A percentile compares a stretch with the other conserved stretches of the same genome.
phyloP scores from a whole-genome alignment of 2,113 vertebrate species.

The Paedocypris sp. region DNA sequence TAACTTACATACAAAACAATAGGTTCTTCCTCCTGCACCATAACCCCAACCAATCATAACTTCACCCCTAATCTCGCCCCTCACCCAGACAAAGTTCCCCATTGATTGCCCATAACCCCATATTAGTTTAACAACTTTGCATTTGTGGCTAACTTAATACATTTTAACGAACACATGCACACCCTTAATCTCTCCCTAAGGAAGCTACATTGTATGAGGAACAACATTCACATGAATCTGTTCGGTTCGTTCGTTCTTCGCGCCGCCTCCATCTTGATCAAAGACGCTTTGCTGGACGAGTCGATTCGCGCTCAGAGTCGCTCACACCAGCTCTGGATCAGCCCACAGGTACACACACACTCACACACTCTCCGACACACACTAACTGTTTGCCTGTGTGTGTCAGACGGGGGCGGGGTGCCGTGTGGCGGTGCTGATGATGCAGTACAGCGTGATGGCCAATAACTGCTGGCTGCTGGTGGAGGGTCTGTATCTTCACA shows the following conservation, averaged over 20 bases:
- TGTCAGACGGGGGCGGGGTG: conserved; percentile 77
- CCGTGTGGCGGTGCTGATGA: conserved; percentile 84
- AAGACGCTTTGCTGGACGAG: conserved; percentile 73
- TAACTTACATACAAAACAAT: neutral
- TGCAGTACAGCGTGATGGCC: conserved; percentile 94
- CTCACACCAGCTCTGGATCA: conserved; percentile 57
- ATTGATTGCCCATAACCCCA: too few species aligned
- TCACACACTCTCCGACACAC: too few species aligned
- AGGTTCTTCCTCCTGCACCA: too few species aligned
- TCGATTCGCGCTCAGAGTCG: conserved; percentile 69
- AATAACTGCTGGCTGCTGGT: conserved; percentile 97
- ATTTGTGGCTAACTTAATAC: too few species aligned
- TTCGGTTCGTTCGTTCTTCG: conserved; percentile 90
- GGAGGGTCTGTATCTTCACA: conserved; percentile 91
- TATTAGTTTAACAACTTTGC: too few species aligned
- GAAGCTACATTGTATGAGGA: conserved; percentile 88
- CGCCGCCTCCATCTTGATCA: conserved; percentile 81
- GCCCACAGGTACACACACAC: conserved; percentile 69
- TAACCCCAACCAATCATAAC: too few species aligned
- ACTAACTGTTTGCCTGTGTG: neutral
- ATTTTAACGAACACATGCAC: neutral
- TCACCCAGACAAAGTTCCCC: too few species aligned
- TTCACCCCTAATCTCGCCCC: too few species aligned
- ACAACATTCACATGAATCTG: conserved; percentile 95
- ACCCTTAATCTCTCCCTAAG: conserved; percentile 42